Evolutionary conservation across 2,797 vertebrate species (phyloP).

Genomic region (Gadopsis bispinosus): DNA sequence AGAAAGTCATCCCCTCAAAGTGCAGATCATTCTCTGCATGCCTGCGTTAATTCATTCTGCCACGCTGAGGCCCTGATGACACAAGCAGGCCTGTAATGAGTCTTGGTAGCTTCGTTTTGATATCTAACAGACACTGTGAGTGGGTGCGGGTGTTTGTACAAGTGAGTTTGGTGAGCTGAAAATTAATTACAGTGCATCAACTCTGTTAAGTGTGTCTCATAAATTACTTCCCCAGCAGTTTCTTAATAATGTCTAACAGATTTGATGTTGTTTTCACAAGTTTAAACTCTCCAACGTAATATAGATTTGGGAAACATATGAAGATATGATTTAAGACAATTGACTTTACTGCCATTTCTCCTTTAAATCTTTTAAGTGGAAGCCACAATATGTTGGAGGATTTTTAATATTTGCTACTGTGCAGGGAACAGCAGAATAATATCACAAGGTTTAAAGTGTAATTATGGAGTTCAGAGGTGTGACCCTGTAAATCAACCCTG

Average conservation of each 20-base stretch:
- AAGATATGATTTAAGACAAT: conserved; percentile 22
- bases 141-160: neutral
- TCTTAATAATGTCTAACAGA: conserved; percentile 32
- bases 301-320: conserved; percentile 14
- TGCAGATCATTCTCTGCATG: conserved; percentile 75
- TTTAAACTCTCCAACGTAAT: conserved; percentile 7
- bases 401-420: conserved; percentile 25
- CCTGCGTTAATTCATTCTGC: conserved; percentile 58
- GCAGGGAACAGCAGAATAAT: conserved; percentile 42
- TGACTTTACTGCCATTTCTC: conserved; percentile 10
- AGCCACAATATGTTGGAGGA: conserved; percentile 7
- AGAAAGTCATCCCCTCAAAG: conserved; percentile 68
- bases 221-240: conserved; percentile 4
- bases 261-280: conserved; percentile 29
- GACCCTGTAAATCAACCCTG: conserved; percentile 72
- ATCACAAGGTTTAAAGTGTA: conserved; percentile 56
- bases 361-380: conserved; percentile 15
- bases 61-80: conserved; percentile 53
- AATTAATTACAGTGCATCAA: conserved; percentile 21
- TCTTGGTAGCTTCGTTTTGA: conserved; percentile 33
- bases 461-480: conserved; percentile 63
- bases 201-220: conserved; percentile 8
- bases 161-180: conserved; percentile 20
- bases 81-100: conserved; percentile 47
- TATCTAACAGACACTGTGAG: conserved; percentile 21